These are phyloP conservation scores for Odontomachus brunneus DNA, from an alignment of 1,140 invertebrate genomes.

Conservation along the genomic window DNA sequence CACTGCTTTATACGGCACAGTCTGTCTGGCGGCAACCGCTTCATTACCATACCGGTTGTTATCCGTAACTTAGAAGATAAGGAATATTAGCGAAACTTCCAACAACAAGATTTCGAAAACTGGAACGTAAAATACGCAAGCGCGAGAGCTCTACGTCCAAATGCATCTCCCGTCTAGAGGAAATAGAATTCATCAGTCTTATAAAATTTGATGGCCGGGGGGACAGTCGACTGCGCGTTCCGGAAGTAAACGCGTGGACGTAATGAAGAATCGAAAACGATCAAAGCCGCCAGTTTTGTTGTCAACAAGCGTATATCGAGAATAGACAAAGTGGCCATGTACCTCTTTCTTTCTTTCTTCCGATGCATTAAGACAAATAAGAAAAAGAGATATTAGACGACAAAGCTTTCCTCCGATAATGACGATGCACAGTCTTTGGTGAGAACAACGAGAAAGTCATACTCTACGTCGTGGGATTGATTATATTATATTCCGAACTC, in stretches of 20 bases:
- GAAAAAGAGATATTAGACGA: not conserved
- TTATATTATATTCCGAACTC: not conserved
- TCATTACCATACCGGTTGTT: no score
- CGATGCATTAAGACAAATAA: not conserved
- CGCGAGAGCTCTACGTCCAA: not conserved
- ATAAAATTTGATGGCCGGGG: not conserved
- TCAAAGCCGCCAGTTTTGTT: not conserved
- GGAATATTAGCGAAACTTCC: no score
- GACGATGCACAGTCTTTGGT: not conserved
- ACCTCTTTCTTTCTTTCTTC: not conserved
- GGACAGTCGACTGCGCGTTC: no score
- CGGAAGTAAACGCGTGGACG: not conserved
- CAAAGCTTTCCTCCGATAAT: not conserved
- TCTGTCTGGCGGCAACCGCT: no score
- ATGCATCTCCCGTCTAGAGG: not conserved
- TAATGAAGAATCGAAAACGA: not conserved
- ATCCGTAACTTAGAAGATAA: no score
- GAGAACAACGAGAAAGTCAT: not conserved
- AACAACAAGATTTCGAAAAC: not conserved
- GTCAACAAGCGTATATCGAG: not conserved
- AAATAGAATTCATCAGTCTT: constrained; percentile 2
- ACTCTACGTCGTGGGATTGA: not conserved
- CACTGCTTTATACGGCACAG: no score
- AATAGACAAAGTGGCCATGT: not conserved
- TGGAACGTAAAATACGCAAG: not conserved